These are phyloP conservation scores for Diaphora mendica DNA, from an alignment of 2,888 invertebrate species.

Conservation along the genomic window DNA sequence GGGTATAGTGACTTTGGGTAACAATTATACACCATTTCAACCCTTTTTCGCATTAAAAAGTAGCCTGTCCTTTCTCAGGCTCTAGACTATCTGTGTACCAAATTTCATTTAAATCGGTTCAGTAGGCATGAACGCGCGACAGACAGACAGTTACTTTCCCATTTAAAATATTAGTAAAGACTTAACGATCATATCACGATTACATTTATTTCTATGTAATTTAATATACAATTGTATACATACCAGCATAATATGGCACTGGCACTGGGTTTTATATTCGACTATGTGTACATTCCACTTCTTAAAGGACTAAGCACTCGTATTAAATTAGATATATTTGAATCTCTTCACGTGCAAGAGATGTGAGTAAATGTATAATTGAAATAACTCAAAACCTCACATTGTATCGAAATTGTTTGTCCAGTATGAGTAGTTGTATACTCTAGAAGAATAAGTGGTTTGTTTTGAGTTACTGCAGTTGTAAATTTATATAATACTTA, in stretches of 20 bases:
- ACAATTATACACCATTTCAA: no score
- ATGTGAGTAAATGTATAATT: slow-evolving; percentile 1
- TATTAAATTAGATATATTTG: slow-evolving; percentile 2
- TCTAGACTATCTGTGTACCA: no score
- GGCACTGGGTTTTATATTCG: slow-evolving; percentile 38
- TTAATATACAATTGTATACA: slow-evolving; percentile 24
- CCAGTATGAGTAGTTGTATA: neutral
- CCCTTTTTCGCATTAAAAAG: no score
- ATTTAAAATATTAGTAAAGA: neutral
- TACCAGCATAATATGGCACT: slow-evolving; percentile 44
- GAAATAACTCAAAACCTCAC: neutral
- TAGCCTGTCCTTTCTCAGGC: no score
- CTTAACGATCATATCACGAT: neutral
- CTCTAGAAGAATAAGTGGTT: neutral
- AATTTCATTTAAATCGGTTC: no score
- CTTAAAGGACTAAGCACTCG: slow-evolving; percentile 7
- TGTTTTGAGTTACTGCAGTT: neutral
- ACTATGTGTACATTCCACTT: slow-evolving; percentile 39
- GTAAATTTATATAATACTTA: neutral
- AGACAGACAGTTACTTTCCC: no score
- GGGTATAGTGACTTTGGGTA: no score
- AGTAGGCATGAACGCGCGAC: no score
- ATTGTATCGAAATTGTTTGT: neutral
- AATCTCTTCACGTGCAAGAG: slow-evolving; percentile 15
- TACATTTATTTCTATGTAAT: slow-evolving; percentile 19